Evolutionary conservation across 2,888 invertebrate species (phyloP).

Genomic region (Pseudococcus jackbeardsleyi): DNA sequence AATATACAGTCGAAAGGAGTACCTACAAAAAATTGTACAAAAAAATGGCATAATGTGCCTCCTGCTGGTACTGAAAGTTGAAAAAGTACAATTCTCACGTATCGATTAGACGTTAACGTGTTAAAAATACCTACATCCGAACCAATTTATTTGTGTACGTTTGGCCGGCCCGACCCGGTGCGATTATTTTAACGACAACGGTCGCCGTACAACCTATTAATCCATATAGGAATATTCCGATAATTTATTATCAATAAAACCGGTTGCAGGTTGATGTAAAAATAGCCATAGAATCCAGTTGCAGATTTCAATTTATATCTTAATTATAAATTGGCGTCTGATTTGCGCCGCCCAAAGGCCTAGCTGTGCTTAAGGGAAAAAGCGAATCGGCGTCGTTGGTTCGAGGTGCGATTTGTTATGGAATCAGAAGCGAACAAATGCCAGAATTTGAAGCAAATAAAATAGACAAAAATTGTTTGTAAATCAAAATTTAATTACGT

Average conservation of each 20-base stretch:
- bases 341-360: not conserved
- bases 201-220: conserved; percentile 21
- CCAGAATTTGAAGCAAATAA: too few species aligned
- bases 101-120: not conserved
- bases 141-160: not conserved
- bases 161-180: not conserved
- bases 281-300: conserved; percentile 3
- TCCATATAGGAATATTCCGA: conserved; percentile 15
- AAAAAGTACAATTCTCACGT: conserved; percentile 33
- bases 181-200: conserved; percentile 16
- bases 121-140: not conserved
- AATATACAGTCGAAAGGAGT: not conserved
- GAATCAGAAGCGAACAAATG: too few species aligned
- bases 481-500: too few species aligned
- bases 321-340: conserved; percentile 25
- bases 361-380: not conserved
- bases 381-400: not conserved
- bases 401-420: not conserved
- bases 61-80: conserved; percentile 2
- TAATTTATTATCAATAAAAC: conserved; percentile 36
- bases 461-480: too few species aligned
- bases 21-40: not conserved
- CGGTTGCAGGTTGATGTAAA: conserved; percentile 6
- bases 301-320: conserved; percentile 36
- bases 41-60: conserved; percentile 18